Percentiles rank a stretch among this genome's conserved stretches.
phyloP scores from a whole-genome alignment of 2,888 invertebrate genomes.

The Athetis lepigone region DNA sequence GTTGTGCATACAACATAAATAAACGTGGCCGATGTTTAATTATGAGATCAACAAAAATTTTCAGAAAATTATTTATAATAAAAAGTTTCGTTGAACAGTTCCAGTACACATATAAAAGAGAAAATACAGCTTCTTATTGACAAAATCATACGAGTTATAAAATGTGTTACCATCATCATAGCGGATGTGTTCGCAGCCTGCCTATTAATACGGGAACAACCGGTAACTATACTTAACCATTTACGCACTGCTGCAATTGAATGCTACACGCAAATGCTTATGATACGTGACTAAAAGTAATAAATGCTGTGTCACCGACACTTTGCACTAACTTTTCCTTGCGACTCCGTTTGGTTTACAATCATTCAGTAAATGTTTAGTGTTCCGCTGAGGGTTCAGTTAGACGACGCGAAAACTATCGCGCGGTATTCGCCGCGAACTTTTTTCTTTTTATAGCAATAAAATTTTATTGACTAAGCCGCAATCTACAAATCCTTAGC shows the following conservation, averaged over 20 bases:
- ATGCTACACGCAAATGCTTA: slow-evolving; percentile 57
- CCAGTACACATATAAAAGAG: neutral
- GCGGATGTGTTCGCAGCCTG: slow-evolving; percentile 41
- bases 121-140: neutral
- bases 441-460: no score
- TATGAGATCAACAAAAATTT: no score
- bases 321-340: slow-evolving; percentile 9
- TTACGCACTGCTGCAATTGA: slow-evolving; percentile 53
- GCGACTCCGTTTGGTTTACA: slow-evolving; percentile 1
- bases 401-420: no score
- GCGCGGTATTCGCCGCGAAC: no score
- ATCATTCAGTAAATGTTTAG: slow-evolving; percentile 2
- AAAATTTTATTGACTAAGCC: no score
- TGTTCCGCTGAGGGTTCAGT: no score
- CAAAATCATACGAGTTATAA: slow-evolving; percentile 24
- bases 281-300: slow-evolving; percentile 44
- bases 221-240: slow-evolving; percentile 49
- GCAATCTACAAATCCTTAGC: no score
- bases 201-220: slow-evolving; percentile 51
- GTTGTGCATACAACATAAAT: slow-evolving; percentile 3
- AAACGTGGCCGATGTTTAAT: neutral
- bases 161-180: slow-evolving; percentile 28
- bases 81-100: neutral
- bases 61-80: neutral
- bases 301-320: slow-evolving; percentile 48